phyloP scores from a whole-genome alignment of 2,797 vertebrate genomes.

The Pseudochaenichthys georgianus region DNA sequence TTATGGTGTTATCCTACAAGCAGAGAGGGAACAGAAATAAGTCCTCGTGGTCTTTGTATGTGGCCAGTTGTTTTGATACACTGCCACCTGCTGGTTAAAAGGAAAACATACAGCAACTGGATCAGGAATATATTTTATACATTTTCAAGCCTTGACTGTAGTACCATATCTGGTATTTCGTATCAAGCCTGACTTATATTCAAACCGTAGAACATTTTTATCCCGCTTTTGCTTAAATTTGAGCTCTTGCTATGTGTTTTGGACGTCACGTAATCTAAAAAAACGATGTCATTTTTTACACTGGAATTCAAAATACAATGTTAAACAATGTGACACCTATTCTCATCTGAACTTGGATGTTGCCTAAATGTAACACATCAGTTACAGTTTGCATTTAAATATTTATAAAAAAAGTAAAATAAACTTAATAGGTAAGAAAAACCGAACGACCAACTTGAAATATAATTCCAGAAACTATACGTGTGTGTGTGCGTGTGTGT shows the following conservation, averaged over 20 bases:
- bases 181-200: neutral
- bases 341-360: neutral
- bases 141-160: neutral
- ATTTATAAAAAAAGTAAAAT: conserved; percentile 3
- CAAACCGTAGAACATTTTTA: neutral
- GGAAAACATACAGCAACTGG: conserved; percentile 46
- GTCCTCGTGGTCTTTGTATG: neutral
- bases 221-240: neutral
- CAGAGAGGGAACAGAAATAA: conserved; percentile 21
- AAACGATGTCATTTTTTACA: neutral
- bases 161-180: neutral
- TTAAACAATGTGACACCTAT: neutral
- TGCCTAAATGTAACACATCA: conserved; percentile 14
- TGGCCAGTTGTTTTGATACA: conserved; percentile 20
- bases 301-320: neutral
- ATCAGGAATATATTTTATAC: neutral
- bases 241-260: neutral
- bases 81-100: conserved; percentile 72
- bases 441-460: conserved; percentile 7
- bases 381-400: neutral
- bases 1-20: conserved; percentile 17
- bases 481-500: neutral
- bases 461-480: conserved; percentile 11
- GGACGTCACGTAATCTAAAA: neutral
- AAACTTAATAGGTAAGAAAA: neutral